Evolutionary conservation across 2,113 vertebrate species (phyloP), one percentile per base, ranked within the genome.

Genomic region (Lepidothrix coronata): DNA sequence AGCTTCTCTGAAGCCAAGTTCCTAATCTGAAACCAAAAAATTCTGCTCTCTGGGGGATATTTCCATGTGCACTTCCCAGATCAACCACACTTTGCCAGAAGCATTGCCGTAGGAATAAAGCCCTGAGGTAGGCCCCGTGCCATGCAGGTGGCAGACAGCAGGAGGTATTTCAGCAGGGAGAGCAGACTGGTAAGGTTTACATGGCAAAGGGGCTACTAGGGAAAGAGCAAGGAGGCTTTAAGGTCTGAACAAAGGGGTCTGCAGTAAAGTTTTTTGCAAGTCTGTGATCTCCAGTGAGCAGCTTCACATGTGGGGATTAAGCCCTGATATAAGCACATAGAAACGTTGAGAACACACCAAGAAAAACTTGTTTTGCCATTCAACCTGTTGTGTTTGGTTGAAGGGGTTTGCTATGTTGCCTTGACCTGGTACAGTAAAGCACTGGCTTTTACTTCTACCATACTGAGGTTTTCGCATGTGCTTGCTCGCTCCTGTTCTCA

Each of bases 51-150:
- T 70, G 37, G 13, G 28, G 16, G 12, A 24, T 17, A 25, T 58
- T 73, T 77, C 25, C 33, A 16, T 9, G 6, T n/a, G 25, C 28
- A 22, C 15, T 87, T 63, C 59, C n/a, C 33, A 70, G 24, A 81
- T 57, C 49, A 74, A 18, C 18, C 30, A 33, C 30, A 77, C 23
- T 63, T 66, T 61, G 22, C 33, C 49, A 35, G 44, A 75, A 65
- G 30, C 41, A 57, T 14, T 65, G 33, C 23, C 55, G 33, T n/a
- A 81, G 31, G 18, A 70, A 61, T n/a, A 55, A 68, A 77, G 25
- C 25, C 46, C 8, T 4, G 2, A 43, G 20, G 18, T 39, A 51
- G 68, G 46, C 35, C 17, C 22, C 0, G 0, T 48, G 68, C 44
- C 10, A 3, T 41, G 25, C 41, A 70, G 20, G 28, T 39, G 37